Evolutionary conservation across 1,140 invertebrate genomes (phyloP).

Genomic region (Pseudomyrmex sp.): DNA sequence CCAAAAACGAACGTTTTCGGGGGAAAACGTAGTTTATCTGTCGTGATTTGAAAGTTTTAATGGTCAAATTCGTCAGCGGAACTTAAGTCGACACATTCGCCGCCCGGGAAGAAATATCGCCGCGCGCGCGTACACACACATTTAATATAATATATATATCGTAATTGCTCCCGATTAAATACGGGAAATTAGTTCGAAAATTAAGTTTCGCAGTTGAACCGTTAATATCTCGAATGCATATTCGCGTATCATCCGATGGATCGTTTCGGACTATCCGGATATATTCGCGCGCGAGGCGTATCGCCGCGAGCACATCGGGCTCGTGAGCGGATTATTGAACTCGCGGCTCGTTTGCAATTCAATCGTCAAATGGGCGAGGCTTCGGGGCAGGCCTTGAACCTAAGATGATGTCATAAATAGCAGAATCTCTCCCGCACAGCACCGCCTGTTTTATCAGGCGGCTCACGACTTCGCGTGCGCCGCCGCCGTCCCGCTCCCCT

Average conservation of each 20-base stretch:
- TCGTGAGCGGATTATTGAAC: conserved; percentile 50
- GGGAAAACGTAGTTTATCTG: no score
- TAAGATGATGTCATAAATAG: conserved; percentile 50
- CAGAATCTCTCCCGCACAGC: conserved; percentile 7
- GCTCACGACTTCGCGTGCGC: background rate
- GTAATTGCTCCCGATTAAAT: background rate
- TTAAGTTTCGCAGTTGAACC: background rate
- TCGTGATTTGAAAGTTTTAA: conserved; percentile 22
- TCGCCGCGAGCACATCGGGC: conserved; percentile 5
- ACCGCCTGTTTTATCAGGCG: background rate
- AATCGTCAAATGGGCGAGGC: conserved; percentile 28
- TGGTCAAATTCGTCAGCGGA: background rate
- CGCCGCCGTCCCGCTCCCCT: background rate
- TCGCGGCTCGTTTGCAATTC: conserved; percentile 57
- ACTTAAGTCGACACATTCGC: background rate
- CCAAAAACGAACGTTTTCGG: no score
- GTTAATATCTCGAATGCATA: conserved; percentile 25
- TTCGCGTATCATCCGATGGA: background rate
- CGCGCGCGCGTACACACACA: background rate
- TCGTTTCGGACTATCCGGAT: conserved; percentile 17
- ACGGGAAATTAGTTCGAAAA: background rate
- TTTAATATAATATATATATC: background rate
- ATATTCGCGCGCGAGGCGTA: conserved; percentile 4
- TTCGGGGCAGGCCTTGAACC: conserved; percentile 57
- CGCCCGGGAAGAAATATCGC: background rate